Base-by-base conservation (phyloP, 1,140 invertebrate genomes). In the Cherax quadricarinatus region DNA sequence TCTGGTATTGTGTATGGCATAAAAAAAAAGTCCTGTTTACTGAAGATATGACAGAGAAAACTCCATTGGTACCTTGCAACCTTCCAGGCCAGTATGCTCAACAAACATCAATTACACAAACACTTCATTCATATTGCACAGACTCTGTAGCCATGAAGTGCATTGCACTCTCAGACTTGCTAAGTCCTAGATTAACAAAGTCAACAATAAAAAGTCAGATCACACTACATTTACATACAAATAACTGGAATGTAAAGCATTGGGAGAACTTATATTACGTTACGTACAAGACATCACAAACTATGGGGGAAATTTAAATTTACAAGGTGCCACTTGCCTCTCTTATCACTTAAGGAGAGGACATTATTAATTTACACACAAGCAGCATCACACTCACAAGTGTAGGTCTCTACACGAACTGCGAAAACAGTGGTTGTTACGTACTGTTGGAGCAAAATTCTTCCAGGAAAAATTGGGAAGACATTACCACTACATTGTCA, bases 71-170 rank as follows among this genome's bases (percentile, higher is more conserved):
- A 60, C 51, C n/a, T 83, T 60, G 21, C 81, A 83, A 48, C 81
- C 57, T 60, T 83, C 81, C 81, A 83, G 81, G 81, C 81, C 81
- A 83, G 81, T 83, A 83, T 83, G 81, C 81, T 83, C 81, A 83
- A 83, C 81, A 83, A 83, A 83, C 81, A 83, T 48, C 81, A 83
- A 83, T 83, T 83, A 51, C 81, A 83, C 81, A 83, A 83, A 83
- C 81, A 83, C 81, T 83, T 83, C 81, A 83, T 83, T 83, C 81
- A 83, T 83, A 83, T 83, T 83, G 81, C 81, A 83, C 81, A 83
- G 51, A 75, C 70, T 83, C 81, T 83, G 81, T 83, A 83, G 81
- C 51, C 81, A 83, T 51, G 41, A 83, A 60, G 81, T 83, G 81
- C 81, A 83, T 83, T 83, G 81, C 81, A 83, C 81, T 83, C 81